A percentile compares a stretch with the other conserved stretches of the same genome.
Evolutionary conservation across 2,113 vertebrate species (phyloP).

Genomic region (Thomomys bottae): DNA sequence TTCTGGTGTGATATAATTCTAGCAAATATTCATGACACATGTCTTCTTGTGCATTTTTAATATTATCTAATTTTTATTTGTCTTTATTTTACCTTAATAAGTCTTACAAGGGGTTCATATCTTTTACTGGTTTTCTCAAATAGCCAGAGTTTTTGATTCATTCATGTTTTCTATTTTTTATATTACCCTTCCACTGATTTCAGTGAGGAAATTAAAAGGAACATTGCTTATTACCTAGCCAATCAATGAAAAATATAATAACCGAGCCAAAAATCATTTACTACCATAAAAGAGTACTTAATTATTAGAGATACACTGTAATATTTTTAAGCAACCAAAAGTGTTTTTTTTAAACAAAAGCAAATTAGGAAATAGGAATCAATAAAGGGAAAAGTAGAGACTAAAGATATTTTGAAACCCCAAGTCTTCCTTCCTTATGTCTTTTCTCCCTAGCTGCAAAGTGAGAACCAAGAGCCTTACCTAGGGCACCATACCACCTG

Average conservation of each 20-base stretch:
- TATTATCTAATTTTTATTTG: background rate
- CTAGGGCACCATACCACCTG: background rate
- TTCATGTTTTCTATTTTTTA: slow-evolving; percentile 45
- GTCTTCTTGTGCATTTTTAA: slow-evolving; percentile 37
- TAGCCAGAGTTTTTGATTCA: slow-evolving; percentile 20
- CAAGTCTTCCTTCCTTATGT: background rate
- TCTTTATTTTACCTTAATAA: slow-evolving; percentile 3
- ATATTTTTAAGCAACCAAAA: background rate
- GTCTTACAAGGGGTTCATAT: background rate
- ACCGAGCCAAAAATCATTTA: slow-evolving; percentile 2
- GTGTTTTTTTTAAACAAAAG: background rate
- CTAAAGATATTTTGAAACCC: slow-evolving; percentile 1
- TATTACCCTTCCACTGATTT: slow-evolving; percentile 45
- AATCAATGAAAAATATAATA: slow-evolving; percentile 24
- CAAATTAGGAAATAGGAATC: background rate
- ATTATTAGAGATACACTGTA: slow-evolving; percentile 53
- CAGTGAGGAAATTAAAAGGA: slow-evolving; percentile 36
- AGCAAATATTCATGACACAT: background rate
- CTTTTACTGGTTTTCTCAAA: slow-evolving; percentile 44
- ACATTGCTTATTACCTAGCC: slow-evolving; percentile 14
- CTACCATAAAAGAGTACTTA: background rate
- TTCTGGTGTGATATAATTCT: background rate
- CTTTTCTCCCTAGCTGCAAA: background rate
- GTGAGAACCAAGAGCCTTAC: background rate
- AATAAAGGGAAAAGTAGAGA: background rate